Evolutionary conservation across 2,113 vertebrate genomes (phyloP), one percentile per base, ranked within the genome.

Genomic region (Ochotona princeps): DNA sequence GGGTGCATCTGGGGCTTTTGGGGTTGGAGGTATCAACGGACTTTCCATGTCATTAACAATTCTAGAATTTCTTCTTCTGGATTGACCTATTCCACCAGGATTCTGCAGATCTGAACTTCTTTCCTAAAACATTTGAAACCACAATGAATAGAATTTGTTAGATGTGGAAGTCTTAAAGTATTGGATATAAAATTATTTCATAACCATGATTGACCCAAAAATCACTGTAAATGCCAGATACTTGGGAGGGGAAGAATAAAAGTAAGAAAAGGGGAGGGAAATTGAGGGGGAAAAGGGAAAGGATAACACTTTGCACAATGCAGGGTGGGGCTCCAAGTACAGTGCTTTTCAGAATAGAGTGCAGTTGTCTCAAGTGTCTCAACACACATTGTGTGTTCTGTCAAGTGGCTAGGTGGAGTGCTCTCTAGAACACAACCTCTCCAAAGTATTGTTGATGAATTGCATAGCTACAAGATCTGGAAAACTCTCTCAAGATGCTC

Each of bases 121-220:
- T 93, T 97, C 97, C 96, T 98, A 93, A 97, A 97, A 95, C 51
- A 94, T 74, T 49, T 89, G 23, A 83, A 96, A 92, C 21, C 72
- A 79, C 35, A 93, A 61, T 95, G 74, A 90, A 82, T 87, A 95
- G 93, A 89, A 94, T 90, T 25, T 89, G 60, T 88, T 63, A 30
- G 28, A 70, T 76, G 30, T 75, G 0, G 78, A 84, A 81, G 13
- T 65, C 57, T 14, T 66, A 4, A 35, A 60, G 60, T 87, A 61
- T 18, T 57, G 13, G 54, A 21, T 73, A 13, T 47, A 82, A 92
- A 83, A 89, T 82, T 13, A 79, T 66, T 69, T 94, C 83, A 78
- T 13, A 83, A n/a, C 8, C 17, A 51, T 47, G 76, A 20, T 2
- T 32, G n/a, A 91, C 15, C 35, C 20, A 75, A 70, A 57, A 76